phyloP scores from a whole-genome alignment of 2,113 vertebrate species.

The Anhinga anhinga region DNA sequence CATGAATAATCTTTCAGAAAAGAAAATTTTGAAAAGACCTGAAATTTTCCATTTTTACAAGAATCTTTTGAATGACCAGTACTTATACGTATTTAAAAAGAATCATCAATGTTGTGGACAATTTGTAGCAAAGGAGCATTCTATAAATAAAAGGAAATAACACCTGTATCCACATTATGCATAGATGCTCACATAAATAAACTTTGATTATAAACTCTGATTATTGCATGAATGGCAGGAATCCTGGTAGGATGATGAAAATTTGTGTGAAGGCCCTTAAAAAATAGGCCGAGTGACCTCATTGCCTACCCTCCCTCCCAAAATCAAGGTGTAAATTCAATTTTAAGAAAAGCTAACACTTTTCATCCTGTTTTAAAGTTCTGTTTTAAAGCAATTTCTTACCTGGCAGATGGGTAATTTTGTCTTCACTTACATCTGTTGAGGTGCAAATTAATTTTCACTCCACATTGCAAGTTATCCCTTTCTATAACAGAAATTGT shows the following conservation, averaged over 20 bases:
- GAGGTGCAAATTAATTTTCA: conserved; percentile 76
- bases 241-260: neutral
- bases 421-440: conserved; percentile 62
- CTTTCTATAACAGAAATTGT: conserved; percentile 42
- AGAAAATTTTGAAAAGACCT: neutral
- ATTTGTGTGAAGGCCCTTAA: neutral
- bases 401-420: conserved; percentile 66
- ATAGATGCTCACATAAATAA: neutral
- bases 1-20: neutral
- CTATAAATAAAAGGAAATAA: neutral
- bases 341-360: conserved; percentile 65
- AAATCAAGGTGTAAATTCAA: conserved; percentile 65
- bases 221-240: neutral
- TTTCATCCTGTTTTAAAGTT: conserved; percentile 67
- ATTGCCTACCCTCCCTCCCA: neutral
- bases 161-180: accelerated
- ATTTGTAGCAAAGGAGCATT: neutral
- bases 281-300: conserved; percentile 44
- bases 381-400: conserved; percentile 71
- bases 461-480: conserved; percentile 43
- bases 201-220: neutral
- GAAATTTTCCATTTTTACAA: neutral
- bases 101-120: neutral
- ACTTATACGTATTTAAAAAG: neutral
- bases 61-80: neutral